phyloP scores from a whole-genome alignment of 2,797 vertebrate species.

The Parambassis ranga region DNA sequence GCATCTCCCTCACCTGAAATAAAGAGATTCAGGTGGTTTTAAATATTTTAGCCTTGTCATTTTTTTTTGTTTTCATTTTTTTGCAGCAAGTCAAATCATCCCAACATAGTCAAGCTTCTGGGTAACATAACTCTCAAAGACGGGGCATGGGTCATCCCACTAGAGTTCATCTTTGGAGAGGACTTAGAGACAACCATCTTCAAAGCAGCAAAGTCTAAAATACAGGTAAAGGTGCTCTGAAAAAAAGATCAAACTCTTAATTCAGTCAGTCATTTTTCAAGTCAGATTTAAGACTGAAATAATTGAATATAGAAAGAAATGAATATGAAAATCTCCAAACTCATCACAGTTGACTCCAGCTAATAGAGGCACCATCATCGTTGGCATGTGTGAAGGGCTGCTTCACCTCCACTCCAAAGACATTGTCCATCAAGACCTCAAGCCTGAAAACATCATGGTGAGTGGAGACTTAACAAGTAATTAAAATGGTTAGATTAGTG shows the following conservation, averaged over 20 bases:
- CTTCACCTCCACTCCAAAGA: slow-evolving; percentile 73
- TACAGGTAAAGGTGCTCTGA: slow-evolving; percentile 59
- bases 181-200: slow-evolving; percentile 82
- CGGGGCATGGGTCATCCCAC: slow-evolving; percentile 77
- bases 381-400: slow-evolving; percentile 81
- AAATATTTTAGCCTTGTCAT: not conserved
- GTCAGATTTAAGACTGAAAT: not conserved
- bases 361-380: slow-evolving; percentile 70
- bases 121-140: slow-evolving; percentile 66
- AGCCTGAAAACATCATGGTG: slow-evolving; percentile 84
- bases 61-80: not conserved
- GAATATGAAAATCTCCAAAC: no score
- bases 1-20: accelerated
- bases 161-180: slow-evolving; percentile 81
- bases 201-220: slow-evolving; percentile 69
- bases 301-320: not conserved
- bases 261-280: not conserved
- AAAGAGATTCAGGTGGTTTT: not conserved
- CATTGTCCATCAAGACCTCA: slow-evolving; percentile 83
- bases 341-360: slow-evolving; percentile 59
- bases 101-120: slow-evolving; percentile 79
- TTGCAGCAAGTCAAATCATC: slow-evolving; percentile 69
- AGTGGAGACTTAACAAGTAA: slow-evolving; percentile 29
- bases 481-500: no score
- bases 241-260: not conserved